Base-by-base conservation (phyloP, 2,888 invertebrate species). In the Stegophylla sp. region DNA sequence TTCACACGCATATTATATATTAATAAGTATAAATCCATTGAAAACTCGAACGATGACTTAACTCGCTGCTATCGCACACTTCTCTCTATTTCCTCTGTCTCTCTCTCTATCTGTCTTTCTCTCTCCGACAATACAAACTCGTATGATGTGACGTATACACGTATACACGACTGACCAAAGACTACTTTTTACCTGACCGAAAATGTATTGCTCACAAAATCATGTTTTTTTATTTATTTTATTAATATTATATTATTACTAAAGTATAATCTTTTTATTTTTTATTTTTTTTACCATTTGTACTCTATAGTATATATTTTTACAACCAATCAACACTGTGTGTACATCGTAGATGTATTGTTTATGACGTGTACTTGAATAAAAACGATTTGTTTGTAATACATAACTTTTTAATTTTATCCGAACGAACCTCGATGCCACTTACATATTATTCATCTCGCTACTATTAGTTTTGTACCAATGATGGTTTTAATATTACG, bases 351-450 rank as follows among this genome's bases (percentile, higher is more conserved):
- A 77, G 59, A 77, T 69, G 45, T 66, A 66, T 43, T 34, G 34
- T 34, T 34, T 45, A 66, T 63, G n/a, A n/a, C n/a, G 20, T 20
- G 17, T 20, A 48, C 67, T 43, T 43, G 43, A 72, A 72, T 59
- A 71, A 75, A 76, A 67, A 13, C 51, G 66, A 66, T 76, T 76
- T 76, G 76, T 56, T 76, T 66, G 64, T 64, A 51, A 34, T 34
- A 75, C 56, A 13, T 53, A 4, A 17, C 5, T 10, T 45, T 64
- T 20, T 74, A n/a, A 51, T 69, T 43, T n/a, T 23, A 20, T 72
- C 12, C 4, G 17, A 56, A 23, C 41, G 3, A 17, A 13, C n/a
- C n/a, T n/a, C n/a, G n/a, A n/a, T n/a, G n/a, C n/a, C n/a, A n/a
- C n/a, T n/a, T n/a, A n/a, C n/a, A n/a, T n/a, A n/a, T n/a, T n/a